phyloP scores from a whole-genome alignment of 1,140 invertebrate species.

The Listronotus bonariensis region DNA sequence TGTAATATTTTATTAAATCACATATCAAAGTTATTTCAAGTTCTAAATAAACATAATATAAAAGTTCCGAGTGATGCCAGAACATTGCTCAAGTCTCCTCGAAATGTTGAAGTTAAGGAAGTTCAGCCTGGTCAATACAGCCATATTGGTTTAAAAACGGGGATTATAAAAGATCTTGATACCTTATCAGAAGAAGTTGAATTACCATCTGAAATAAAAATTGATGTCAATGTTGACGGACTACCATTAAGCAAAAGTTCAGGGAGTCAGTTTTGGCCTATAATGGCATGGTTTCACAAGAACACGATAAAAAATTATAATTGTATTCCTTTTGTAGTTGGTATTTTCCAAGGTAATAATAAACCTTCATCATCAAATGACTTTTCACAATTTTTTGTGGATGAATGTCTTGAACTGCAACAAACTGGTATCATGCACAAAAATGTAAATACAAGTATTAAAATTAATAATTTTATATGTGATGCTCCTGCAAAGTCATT shows the following conservation, averaged over 20 bases:
- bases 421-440: conserved; percentile 1
- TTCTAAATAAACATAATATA: neutral
- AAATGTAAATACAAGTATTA: conserved; percentile 1
- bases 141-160: neutral
- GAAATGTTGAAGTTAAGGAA: neutral
- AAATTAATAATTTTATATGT: conserved; percentile 8
- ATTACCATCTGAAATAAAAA: neutral
- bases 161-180: neutral
- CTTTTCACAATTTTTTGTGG: conserved; percentile 16
- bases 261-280: conserved; percentile 19
- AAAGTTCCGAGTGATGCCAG: neutral
- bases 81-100: neutral
- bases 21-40: neutral
- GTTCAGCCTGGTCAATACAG: neutral
- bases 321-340: conserved; percentile 9
- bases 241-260: conserved; percentile 20
- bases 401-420: conserved; percentile 17
- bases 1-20: conserved; percentile 1
- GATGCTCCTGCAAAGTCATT: conserved; percentile 18
- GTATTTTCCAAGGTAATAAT: conserved; percentile 14
- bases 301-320: neutral
- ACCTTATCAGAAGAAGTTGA: neutral
- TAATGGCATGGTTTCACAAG: neutral
- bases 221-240: conserved; percentile 15
- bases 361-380: conserved; percentile 10